Base-by-base conservation (phyloP, 2,888 invertebrate species). In the Trileptium ribeirensis region DNA sequence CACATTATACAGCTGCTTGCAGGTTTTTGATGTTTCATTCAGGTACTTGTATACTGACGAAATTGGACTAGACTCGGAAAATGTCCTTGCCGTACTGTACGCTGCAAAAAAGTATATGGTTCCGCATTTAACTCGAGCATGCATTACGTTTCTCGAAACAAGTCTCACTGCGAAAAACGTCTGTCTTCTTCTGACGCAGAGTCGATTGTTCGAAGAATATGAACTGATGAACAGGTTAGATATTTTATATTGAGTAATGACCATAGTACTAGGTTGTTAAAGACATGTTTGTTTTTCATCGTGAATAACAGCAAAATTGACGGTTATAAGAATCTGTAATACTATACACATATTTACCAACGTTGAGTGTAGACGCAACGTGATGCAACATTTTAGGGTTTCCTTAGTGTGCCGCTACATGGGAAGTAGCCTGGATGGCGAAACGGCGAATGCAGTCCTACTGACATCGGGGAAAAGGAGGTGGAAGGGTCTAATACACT, bases 11-110 rank as follows among this genome's bases (percentile, higher is more conserved):
- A 64, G 64, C 15, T 64, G n/a, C n/a, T n/a, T n/a, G n/a, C n/a
- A n/a, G n/a, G n/a, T n/a, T n/a, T n/a, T n/a, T 15, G 19, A 79
- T 78, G 84, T 83, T 83, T 85, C 86, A 91, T 91, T 74, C 90
- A 97, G 96, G 90, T 97, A 96, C 90, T 92, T 97, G 88, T 97
- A 97, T 90, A 95, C 95, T 91, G 97, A 97, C 92, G 96, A 97
- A 91, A 95, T 97, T 85, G 94, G 94, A 88, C 90, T 97, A 86
- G 96, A 96, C 91, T 95, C 96, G 77, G 97, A 97, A 89, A 96
- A 94, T 84, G 96, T 97, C 81, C 90, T 97, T 86, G 94, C 96
- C 83, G 96, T 96, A 24, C 91, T 97, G 67, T 96, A 97, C 90
- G 96, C 94, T 82, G 96, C 97, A 82, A 97, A 97, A 90, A 97